These are phyloP conservation scores for Podocnemis expansa DNA, from an alignment of 2,113 vertebrate genomes.

Conservation along the genomic window DNA sequence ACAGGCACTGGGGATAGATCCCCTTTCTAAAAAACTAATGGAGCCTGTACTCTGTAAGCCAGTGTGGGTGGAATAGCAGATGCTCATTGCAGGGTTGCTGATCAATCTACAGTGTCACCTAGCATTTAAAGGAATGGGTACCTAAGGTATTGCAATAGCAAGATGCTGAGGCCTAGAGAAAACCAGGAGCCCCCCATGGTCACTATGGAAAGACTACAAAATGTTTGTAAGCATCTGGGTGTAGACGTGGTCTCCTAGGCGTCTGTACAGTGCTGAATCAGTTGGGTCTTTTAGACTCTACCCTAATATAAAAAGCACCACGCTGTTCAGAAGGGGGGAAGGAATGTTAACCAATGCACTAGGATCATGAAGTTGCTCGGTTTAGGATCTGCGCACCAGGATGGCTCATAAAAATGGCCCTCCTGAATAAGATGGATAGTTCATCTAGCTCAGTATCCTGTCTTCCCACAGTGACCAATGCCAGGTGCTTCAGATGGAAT, in stretches of 20 bases:
- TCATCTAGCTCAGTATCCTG: neutral
- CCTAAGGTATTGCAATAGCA: neutral
- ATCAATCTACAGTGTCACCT: neutral
- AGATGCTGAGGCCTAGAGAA: neutral
- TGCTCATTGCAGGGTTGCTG: conserved; percentile 6
- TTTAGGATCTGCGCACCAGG: neutral
- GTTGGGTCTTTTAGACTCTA: neutral
- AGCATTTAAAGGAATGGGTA: neutral
- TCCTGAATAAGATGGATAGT: neutral
- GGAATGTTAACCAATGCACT: neutral
- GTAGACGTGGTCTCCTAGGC: neutral
- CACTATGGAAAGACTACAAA: neutral
- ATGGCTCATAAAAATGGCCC: neutral
- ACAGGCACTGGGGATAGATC: neutral
- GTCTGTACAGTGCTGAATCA: neutral
- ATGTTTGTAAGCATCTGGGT: neutral
- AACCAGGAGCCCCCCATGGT: rapidly evolving
- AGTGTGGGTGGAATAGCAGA: neutral
- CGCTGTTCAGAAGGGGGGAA: neutral
- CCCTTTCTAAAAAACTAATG: neutral
- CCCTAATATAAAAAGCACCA: neutral
- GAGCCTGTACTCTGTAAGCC: neutral
- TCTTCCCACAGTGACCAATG: neutral
- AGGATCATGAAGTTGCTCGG: rapidly evolving
- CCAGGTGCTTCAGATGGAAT: neutral